Evolutionary conservation across 2,888 invertebrate species (phyloP), one percentile per base, ranked within the genome.

Genomic region (Tetragonula carbonaria): DNA sequence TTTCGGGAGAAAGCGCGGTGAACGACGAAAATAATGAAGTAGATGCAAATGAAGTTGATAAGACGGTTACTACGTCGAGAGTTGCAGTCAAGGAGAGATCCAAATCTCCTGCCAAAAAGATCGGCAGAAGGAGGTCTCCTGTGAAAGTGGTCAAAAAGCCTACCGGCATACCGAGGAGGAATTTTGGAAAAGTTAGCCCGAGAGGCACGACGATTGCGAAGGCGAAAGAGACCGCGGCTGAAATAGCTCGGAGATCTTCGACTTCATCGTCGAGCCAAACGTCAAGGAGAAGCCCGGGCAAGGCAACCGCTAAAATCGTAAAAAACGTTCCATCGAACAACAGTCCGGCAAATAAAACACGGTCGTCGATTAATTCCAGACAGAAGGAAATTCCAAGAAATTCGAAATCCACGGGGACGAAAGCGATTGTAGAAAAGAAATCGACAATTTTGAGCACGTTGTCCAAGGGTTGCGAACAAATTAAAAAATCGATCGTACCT

Each of bases 41-140:
- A 14, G 59, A 65, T 38, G 59, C 38, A n/a, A 78, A 68, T 16
- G 57, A 55, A 62, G 68, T 59, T 16, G 57, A 74, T 18, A 78
- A 51, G 50, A 78, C 13, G 21, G 59, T 62, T 50, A 67, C 71
- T 50, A 67, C 71, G 14, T 21, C 53, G 5, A 62, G 33, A 23
- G 38, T 23, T 16, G 33, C 63, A 53, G 62, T 71, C 0, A 92
- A 85, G 83, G 75, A 82, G 5, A 92, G 94, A 87, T 90, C 94
- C 8, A 93, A 87, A 82, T 94, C 94, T 16, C 94, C 94, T 2
- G 77, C 91, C 0, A 94, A 94, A 76, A 91, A 91, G 82, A 53
- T 93, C 28, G 84, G 86, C 21, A 92, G 92, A 67, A 88, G 92
- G 81, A 92, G 90, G 75, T 93, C 94, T 0, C 93, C 93, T 0